Conservation (phyloP, 2,113 vertebrate species). For the Falco punctatus region DNA sequence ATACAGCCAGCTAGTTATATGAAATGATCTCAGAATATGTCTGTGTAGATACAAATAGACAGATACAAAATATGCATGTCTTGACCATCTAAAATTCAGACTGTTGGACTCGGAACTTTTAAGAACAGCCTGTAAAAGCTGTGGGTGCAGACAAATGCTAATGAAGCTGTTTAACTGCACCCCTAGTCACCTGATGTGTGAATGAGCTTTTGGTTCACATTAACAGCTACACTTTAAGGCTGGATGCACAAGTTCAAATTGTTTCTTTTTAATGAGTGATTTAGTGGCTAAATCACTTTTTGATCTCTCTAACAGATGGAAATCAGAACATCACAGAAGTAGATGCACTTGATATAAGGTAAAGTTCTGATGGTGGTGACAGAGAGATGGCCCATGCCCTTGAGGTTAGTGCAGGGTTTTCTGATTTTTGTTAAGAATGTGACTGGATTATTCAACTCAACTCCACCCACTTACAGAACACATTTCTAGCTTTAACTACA, state of each 20-base stretch:
- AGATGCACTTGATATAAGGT: conserved; percentile 76
- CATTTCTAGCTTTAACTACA: neutral
- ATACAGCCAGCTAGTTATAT: neutral
- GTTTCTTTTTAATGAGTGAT: neutral
- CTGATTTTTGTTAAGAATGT: neutral
- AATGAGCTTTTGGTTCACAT: neutral
- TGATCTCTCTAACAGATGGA: conserved; percentile 56
- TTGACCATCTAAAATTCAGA: neutral
- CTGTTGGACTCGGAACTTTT: neutral
- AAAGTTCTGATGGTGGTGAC: conserved; percentile 13
- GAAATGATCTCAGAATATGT: neutral
- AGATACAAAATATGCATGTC: neutral
- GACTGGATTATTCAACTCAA: neutral
- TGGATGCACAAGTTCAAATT: neutral
- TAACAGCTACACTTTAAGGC: neutral
- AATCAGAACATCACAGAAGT: conserved; percentile 75
- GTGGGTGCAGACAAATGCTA: neutral
- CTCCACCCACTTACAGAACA: neutral
- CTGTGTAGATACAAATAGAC: neutral
- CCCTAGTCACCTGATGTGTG: neutral
- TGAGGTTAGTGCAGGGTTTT: neutral
- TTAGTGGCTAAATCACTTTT: neutral
- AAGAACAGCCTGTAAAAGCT: neutral
- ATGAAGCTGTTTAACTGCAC: neutral
- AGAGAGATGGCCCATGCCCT: neutral